Base-by-base conservation (phyloP, 1,140 invertebrate species). In the Apis mellifera region DNA sequence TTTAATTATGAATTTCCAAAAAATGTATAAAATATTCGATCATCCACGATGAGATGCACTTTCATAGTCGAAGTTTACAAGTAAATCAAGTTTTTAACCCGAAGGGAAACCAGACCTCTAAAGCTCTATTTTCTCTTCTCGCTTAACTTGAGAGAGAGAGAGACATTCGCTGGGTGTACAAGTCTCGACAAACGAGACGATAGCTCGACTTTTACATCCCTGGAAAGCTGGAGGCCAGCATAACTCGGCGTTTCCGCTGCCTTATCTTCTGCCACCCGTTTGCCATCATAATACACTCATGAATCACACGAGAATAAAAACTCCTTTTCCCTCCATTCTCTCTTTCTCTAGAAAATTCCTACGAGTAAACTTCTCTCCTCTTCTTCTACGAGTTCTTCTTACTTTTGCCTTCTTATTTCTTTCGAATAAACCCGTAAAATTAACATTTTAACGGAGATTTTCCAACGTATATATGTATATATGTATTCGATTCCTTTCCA, bases 201-300 rank as follows among this genome's bases (percentile, higher is more conserved):
- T 23, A 21, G 42, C 69, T 62, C 59, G 69, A 78, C 76, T 86
- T 42, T 73, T 84, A 72, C 85, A 76, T 86, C 76, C 74, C 60
- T 12, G 17, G 21, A 11, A 54, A 66, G 13, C 62, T 32, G 59
- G 17, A 65, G 57, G 77, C 65, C 64, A 26, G 59, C 76, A 71
- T 78, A 86, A 81, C 57, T 77, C 84, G 32, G 82, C 60, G 72
- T 83, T 76, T 57, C 78, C 73, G 73, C 65, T 77, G 70, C 59
- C 77, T 84, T 81, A 78, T 84, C 57, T 77, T 55, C 62, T 4
- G 65, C 74, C 65, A 50, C 59, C 57, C 60, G 82, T 69, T 78
- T 50, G 64, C 78, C 81, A 62, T 85, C 82, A 75, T 89, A 84
- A 89, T 85, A 87, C 86, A 84, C 66, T 55, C 82, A 83, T 90